A percentile compares a stretch with the other conserved stretches of the same genome.
Conservation (phyloP, 2,888 invertebrate species). For the Caenorhabditis doughertyi region DNA sequence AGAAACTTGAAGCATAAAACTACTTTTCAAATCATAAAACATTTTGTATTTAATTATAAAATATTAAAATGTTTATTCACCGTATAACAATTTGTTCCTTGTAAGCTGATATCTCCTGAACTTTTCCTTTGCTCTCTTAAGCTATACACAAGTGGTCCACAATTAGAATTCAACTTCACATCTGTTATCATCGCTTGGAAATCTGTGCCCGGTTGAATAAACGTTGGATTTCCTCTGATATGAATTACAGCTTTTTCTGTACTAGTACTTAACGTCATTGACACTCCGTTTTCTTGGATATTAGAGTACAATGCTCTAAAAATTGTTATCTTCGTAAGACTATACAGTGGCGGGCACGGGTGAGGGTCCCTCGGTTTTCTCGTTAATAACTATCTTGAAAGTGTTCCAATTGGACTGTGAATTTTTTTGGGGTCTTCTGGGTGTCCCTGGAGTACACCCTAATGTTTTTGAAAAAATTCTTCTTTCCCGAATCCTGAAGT, state of each 20-base stretch:
- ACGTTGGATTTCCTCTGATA: slow-evolving; percentile 42
- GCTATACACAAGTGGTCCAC: slow-evolving; percentile 41
- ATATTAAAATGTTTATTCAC: too few relatives aligned
- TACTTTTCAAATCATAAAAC: too few relatives aligned
- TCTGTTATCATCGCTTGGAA: slow-evolving; percentile 58
- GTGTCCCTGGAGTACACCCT: too few relatives aligned
- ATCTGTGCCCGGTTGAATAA: slow-evolving; percentile 14
- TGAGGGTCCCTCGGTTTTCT: too few relatives aligned
- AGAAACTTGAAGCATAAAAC: too few relatives aligned
- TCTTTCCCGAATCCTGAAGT: too few relatives aligned
- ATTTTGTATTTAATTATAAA: too few relatives aligned
- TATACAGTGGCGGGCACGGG: too few relatives aligned
- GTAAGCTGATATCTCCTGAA: not conserved
- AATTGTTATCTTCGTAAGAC: not conserved
- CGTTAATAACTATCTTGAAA: too few relatives aligned
- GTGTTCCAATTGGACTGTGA: too few relatives aligned
- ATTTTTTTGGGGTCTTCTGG: too few relatives aligned
- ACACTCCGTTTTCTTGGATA: slow-evolving; percentile 27
- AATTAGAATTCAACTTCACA: slow-evolving; percentile 1
- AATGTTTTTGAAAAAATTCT: not conserved
- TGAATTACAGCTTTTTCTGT: slow-evolving; percentile 24
- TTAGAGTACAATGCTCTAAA: slow-evolving; percentile 50
- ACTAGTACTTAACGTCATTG: slow-evolving; percentile 13
- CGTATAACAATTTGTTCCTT: slow-evolving; percentile 32
- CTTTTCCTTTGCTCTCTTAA: not conserved